Conservation (phyloP, 2,888 invertebrate genomes). For the Xylota sylvarum region DNA sequence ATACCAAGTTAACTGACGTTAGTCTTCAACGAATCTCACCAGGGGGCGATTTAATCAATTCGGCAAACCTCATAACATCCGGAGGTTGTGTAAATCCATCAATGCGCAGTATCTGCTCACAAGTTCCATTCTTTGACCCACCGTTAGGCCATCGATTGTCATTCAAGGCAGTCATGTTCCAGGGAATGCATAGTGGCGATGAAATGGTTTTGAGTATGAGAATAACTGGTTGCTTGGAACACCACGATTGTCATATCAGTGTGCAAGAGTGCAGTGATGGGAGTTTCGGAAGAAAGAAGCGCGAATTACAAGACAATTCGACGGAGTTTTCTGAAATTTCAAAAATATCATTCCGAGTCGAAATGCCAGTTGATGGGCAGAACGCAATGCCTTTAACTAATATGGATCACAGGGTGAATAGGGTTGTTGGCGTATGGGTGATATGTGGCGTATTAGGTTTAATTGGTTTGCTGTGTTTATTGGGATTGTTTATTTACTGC, state of each 20-base stretch:
- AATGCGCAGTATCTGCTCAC: constrained; percentile 85
- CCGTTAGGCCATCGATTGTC: constrained; percentile 85
- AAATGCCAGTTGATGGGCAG: constrained; percentile 77
- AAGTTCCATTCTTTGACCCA: constrained; percentile 84
- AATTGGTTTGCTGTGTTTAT: constrained; percentile 32
- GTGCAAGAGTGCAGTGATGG: constrained; percentile 79
- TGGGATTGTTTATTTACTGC: constrained; percentile 41
- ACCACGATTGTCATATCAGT: constrained; percentile 85
- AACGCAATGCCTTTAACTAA: background rate
- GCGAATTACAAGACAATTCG: constrained; percentile 78
- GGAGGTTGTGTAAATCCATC: constrained; percentile 85
- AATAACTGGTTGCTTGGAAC: constrained; percentile 86
- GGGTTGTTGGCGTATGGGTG: constrained; percentile 11
- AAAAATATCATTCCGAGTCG: constrained; percentile 82
- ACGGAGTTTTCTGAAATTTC: constrained; percentile 82
- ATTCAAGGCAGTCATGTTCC: constrained; percentile 87
- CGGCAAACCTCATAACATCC: constrained; percentile 84
- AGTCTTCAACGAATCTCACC: constrained; percentile 83
- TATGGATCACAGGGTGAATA: background rate
- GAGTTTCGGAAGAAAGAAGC: constrained; percentile 78
- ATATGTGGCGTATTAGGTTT: constrained; percentile 13
- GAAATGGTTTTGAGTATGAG: constrained; percentile 86
- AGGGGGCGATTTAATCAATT: constrained; percentile 81
- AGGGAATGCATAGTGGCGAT: constrained; percentile 87
- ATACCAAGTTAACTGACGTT: constrained; percentile 86